Evolutionary conservation across 2,888 invertebrate species (phyloP).

Genomic region (Acanthosepion esculentum): DNA sequence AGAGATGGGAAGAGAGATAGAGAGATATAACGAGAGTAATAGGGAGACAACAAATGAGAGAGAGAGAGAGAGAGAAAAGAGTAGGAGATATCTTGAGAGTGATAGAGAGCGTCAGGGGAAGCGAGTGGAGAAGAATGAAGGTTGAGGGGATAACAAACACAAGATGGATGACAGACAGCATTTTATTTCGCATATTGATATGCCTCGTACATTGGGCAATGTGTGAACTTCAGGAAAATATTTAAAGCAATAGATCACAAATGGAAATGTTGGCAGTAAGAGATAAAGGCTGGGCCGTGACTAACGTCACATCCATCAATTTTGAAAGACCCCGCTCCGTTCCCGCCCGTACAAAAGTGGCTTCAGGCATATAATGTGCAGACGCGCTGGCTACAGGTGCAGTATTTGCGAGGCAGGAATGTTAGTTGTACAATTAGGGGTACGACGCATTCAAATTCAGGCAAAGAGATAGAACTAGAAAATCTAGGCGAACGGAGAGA

Average conservation of each 20-base stretch:
- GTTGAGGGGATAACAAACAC: background rate
- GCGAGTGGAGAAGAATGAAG: background rate
- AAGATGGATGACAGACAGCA: slow-evolving; percentile 33
- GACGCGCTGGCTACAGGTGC: background rate
- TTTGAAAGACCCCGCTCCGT: slow-evolving; percentile 5
- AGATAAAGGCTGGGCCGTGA: slow-evolving; percentile 33
- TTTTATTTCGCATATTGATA: slow-evolving; percentile 11
- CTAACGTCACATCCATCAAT: slow-evolving; percentile 33
- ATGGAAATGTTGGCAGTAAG: slow-evolving; percentile 33
- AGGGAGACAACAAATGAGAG: background rate
- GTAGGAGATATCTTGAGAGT: background rate
- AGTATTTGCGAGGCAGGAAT: background rate
- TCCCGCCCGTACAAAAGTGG: background rate
- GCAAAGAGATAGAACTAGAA: background rate
- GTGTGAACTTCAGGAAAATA: slow-evolving; percentile 14
- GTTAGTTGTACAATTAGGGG: background rate
- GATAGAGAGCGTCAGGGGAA: background rate
- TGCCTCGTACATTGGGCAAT: slow-evolving; percentile 20
- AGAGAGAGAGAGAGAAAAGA: background rate
- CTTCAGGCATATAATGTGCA: slow-evolving; percentile 33
- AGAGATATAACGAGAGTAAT: background rate
- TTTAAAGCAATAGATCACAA: slow-evolving; percentile 22
- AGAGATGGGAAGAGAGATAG: background rate
- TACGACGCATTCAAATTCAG: background rate
- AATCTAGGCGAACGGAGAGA: background rate